Evolutionary conservation across 2,888 invertebrate genomes (phyloP).

Genomic region (Capitulum mitella): DNA sequence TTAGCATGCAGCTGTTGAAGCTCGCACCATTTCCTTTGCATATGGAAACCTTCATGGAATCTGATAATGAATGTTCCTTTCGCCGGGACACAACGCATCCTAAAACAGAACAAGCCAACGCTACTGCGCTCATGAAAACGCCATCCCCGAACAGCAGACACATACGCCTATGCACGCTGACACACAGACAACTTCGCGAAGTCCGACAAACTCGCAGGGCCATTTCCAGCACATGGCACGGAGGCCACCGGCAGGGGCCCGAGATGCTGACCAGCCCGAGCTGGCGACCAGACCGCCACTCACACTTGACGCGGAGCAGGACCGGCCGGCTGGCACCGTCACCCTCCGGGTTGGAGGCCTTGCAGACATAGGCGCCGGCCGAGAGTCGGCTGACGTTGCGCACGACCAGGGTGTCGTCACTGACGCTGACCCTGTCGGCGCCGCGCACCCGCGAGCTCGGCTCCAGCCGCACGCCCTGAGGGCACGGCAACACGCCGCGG

Average conservation of each 20-base stretch:
- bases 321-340: conserved; percentile 32
- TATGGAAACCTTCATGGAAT: too few species aligned
- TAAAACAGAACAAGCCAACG: too few species aligned
- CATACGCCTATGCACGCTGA: too few species aligned
- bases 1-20: too few species aligned
- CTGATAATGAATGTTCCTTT: too few species aligned
- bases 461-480: neutral
- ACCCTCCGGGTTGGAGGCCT: conserved; percentile 32
- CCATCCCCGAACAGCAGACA: too few species aligned
- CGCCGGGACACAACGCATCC: too few species aligned
- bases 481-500: neutral
- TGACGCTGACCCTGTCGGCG: conserved; percentile 28
- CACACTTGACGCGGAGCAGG: conserved; percentile 31
- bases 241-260: neutral
- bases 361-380: conserved; percentile 31
- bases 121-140: too few species aligned
- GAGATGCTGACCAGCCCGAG: neutral
- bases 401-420: conserved; percentile 31
- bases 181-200: too few species aligned
- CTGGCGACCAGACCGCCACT: neutral
- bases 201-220: too few species aligned
- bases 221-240: too few species aligned
- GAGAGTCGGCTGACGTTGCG: conserved; percentile 29
- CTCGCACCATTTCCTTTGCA: too few species aligned
- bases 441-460: conserved; percentile 1